Base-by-base conservation (phyloP, 2,888 invertebrate species). In the Hemicrepidius hirtus region DNA sequence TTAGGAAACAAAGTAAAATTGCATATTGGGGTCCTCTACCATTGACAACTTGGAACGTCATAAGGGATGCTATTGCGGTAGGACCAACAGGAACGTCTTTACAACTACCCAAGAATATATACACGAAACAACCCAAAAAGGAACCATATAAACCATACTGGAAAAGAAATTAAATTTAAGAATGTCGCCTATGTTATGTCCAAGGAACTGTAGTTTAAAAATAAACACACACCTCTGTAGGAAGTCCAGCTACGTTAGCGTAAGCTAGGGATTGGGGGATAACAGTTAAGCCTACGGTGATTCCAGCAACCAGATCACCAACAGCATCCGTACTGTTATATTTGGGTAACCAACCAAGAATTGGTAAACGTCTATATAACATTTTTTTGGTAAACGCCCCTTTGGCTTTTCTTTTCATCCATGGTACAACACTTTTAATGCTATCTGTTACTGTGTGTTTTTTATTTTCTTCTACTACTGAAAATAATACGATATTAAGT, bases 61-160 rank as follows among this genome's bases (percentile, higher is more conserved):
- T 90, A 68, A 97, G 88, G 3, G 97, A 95, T 76, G 95, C 93
- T 80, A 97, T 96, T 74, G 97, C 97, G 1, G 97, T 97, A 13
- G 97, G 97, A 10, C 97, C 97, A 79, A 97, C 91, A 0, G 97
- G 97, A 73, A 97, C 94, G 85, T 97, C 97, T 85, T 96, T 96
- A 84, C 96, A 95, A 75, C 96, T 96, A 55, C 97, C 97, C 79
- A 98, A 90, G 78, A 97, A 87, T 80, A 95, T 94, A 88, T 98
- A 98, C 74, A 97, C 89, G 86, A 97, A 94, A 85, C 95, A 94
- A 50, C 97, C 96, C 82, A 97, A 87, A 87, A 97, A 97, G n/a
- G 97, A 95, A 64, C 96, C 95, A 87, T 97, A 97, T 62, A 98
- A 88, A 46, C 97, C 98, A 86, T 95, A 95, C 93, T 97, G 62